Conservation (phyloP, 2,113 vertebrate species). For the Triplophysa siluroides region DNA sequence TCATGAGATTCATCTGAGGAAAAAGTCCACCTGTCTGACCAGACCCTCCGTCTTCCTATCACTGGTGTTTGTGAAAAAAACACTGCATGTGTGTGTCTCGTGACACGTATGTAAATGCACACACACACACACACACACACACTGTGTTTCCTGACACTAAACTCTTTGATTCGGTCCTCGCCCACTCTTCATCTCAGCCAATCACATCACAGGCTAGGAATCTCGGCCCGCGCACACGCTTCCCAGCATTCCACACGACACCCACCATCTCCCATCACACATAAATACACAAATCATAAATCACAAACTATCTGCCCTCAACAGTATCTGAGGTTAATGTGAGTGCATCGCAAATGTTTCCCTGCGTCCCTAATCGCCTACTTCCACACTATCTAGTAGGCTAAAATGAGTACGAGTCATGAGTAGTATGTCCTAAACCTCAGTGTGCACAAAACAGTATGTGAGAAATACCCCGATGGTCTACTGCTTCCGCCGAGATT, state of each 20-base stretch:
- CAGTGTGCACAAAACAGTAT: no score
- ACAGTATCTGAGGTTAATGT: background rate
- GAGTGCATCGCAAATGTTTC: background rate
- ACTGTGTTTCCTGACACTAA: conserved; percentile 46
- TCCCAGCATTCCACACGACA: conserved; percentile 34
- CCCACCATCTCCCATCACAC: background rate
- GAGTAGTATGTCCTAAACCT: no score
- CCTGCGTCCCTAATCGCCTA: no score
- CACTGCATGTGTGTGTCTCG: background rate
- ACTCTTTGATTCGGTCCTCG: conserved; percentile 47
- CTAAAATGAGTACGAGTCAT: no score
- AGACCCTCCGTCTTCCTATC: background rate
- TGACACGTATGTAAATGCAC: background rate
- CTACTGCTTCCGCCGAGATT: no score
- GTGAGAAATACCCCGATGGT: no score
- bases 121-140: conserved; percentile 3
- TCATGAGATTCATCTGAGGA: background rate
- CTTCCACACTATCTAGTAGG: no score
- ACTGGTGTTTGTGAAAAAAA: background rate
- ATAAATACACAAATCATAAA: conserved; percentile 17
- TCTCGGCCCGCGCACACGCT: conserved; percentile 33
- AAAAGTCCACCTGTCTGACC: background rate
- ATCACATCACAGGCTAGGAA: conserved; percentile 20
- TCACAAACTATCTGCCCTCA: background rate
- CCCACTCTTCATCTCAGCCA: conserved; percentile 41